Base-by-base conservation (phyloP, 2,113 vertebrate species). In the Dicerorhinus sumatrensis region DNA sequence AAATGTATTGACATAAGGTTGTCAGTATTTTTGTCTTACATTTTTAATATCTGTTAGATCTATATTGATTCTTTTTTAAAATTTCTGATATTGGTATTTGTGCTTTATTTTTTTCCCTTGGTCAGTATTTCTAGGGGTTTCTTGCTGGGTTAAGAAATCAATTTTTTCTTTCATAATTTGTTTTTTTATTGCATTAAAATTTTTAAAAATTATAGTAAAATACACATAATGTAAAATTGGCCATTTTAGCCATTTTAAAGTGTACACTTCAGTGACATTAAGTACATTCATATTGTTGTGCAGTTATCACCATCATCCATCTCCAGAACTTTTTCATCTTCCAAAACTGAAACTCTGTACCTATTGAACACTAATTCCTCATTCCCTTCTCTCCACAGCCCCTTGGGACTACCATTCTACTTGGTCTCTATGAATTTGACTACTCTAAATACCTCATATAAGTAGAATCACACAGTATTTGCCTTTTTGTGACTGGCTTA, bases 131-230 rank as follows among this genome's bases (percentile, higher is more conserved):
- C 46, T 84, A 33, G 54, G 20, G 62, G 25, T 88, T 85, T 90
- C 51, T 83, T 83, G 9, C n/a, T 89, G 20, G 20, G 33, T 60
- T 11, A 87, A 39, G n/a, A 92, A 83, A 70, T 77, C 42, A 92
- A 5, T 17, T 48, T 77, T 96, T 92, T 92, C 54, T 62, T 54
- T 72, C 29, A 77, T 83, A 70, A 21, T 39, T 89, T 93, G 89
- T 89, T 84, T 86, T 84, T 48, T 95, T 62, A 91, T 3, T 95
- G 65, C 46, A n/a, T 63, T 80, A 89, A 81, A 42, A 16, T 3
- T 82, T 89, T 29, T 0, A 21, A n/a, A 76, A 85, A 56, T 77
- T 60, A 36, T 8, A 1, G 8, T 72, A 92, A 70, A 80, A 80
- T 72, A 54, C 42, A 87, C 3, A 12, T 77, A 69, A 87, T 31